phyloP scores from a whole-genome alignment of 2,113 vertebrate genomes.

The Microcebus tavaratra region DNA sequence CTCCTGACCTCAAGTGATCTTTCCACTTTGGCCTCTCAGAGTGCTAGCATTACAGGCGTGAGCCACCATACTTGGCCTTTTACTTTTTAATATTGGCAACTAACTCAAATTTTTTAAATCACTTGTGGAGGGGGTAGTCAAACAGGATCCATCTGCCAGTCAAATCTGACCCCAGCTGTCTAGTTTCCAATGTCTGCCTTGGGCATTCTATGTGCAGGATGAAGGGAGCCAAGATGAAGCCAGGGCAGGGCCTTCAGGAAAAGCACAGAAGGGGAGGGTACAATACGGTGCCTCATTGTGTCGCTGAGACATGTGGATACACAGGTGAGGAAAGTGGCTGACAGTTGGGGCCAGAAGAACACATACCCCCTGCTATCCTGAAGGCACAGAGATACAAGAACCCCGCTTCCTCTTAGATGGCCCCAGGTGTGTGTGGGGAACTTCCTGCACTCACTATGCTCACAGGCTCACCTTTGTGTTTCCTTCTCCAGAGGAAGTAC shows the following conservation, averaged over 20 bases:
- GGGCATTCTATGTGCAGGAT: not conserved
- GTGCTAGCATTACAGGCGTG: too few species aligned
- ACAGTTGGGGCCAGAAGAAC: not conserved
- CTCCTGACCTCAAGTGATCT: too few species aligned
- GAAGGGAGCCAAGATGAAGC: not conserved
- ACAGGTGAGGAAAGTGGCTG: not conserved
- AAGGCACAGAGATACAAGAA: not conserved
- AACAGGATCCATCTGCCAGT: not conserved
- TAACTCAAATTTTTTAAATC: not conserved
- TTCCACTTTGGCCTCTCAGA: too few species aligned
- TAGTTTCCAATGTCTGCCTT: not conserved
- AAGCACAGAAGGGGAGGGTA: not conserved
- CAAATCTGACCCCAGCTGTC: not conserved
- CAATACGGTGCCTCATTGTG: not conserved
- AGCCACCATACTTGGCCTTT: too few species aligned
- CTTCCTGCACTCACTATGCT: not conserved
- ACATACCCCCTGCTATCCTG: not conserved
- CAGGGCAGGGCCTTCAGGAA: not conserved
- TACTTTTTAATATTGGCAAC: not conserved
- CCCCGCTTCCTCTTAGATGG: too few species aligned
- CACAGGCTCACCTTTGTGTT: not conserved
- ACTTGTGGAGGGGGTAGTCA: not conserved
- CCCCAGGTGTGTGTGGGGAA: not conserved
- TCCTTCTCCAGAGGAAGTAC: not conserved
- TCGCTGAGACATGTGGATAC: not conserved